A percentile compares a stretch with the other conserved stretches of the same genome.
phyloP scores from a whole-genome alignment of 2,888 invertebrate species.

The Hydraecia micacea region DNA sequence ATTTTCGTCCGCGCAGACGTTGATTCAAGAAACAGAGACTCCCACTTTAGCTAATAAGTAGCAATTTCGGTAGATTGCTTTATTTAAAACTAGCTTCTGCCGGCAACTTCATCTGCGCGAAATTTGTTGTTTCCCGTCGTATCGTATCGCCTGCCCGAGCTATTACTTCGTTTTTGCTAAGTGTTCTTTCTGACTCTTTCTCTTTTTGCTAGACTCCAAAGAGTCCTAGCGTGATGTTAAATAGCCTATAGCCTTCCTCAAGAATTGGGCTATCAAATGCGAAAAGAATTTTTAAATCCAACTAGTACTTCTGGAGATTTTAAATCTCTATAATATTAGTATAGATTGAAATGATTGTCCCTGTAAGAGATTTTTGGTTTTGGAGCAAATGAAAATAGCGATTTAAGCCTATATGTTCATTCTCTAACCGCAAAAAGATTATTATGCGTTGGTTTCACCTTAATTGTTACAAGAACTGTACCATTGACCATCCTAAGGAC shows the following conservation, averaged over 20 bases:
- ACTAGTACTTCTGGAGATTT: no score
- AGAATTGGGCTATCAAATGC: no score
- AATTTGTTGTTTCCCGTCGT: neutral
- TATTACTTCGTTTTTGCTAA: neutral
- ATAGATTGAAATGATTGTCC: slow-evolving; percentile 13
- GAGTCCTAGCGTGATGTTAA: no score
- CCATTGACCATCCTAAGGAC: neutral
- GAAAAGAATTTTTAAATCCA: no score
- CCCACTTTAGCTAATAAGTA: slow-evolving; percentile 18
- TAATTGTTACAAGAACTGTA: neutral
- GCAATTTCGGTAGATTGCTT: slow-evolving; percentile 27
- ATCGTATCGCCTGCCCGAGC: neutral
- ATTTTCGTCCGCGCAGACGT: slow-evolving; percentile 42
- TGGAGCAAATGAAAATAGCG: neutral
- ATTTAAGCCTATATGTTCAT: neutral
- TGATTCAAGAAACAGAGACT: slow-evolving; percentile 41
- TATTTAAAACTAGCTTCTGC: slow-evolving; percentile 12
- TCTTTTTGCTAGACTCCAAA: no score
- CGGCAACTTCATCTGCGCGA: neutral
- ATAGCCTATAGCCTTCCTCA: no score
- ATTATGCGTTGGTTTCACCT: neutral
- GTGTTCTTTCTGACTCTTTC: no score
- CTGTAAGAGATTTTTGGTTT: neutral
- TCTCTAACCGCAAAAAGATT: neutral
- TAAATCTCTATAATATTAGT: no score